These are phyloP conservation scores for Phaenicophaeus curvirostris DNA, from an alignment of 2,797 vertebrate genomes.

Conservation along the genomic window DNA sequence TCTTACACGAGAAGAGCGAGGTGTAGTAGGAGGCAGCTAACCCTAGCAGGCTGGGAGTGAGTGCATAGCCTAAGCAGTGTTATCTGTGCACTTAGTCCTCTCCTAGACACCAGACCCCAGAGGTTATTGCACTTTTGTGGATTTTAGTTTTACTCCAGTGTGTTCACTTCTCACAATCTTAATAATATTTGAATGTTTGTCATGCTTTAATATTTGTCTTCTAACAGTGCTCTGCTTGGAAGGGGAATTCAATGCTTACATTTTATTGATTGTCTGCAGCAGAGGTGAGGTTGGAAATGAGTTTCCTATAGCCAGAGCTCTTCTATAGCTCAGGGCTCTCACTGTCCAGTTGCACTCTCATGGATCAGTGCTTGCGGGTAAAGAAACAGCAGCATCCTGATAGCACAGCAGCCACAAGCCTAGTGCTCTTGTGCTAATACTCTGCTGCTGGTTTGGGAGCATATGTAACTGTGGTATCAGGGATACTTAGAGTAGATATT, in stretches of 20 bases:
- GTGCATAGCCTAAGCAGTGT: not conserved
- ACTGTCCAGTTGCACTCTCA: accelerated
- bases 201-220: not conserved
- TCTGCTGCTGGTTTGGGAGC: not conserved
- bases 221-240: not conserved
- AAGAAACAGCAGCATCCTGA: not conserved
- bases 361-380: not conserved
- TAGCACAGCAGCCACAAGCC: not conserved
- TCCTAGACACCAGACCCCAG: not conserved
- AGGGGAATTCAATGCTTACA: not conserved
- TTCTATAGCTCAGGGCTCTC: not conserved
- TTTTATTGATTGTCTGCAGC: not conserved
- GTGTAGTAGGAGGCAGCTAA: not conserved
- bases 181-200: not conserved
- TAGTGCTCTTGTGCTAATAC: not conserved
- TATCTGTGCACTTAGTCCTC: not conserved
- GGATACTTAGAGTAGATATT: not conserved
- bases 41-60: not conserved
- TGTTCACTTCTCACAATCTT: not conserved
- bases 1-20: not conserved
- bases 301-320: not conserved
- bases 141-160: not conserved
- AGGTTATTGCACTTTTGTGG: accelerated
- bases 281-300: not conserved
- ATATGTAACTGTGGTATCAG: not conserved